phyloP scores from a whole-genome alignment of 2,797 vertebrate species.

The Chanos chanos region DNA sequence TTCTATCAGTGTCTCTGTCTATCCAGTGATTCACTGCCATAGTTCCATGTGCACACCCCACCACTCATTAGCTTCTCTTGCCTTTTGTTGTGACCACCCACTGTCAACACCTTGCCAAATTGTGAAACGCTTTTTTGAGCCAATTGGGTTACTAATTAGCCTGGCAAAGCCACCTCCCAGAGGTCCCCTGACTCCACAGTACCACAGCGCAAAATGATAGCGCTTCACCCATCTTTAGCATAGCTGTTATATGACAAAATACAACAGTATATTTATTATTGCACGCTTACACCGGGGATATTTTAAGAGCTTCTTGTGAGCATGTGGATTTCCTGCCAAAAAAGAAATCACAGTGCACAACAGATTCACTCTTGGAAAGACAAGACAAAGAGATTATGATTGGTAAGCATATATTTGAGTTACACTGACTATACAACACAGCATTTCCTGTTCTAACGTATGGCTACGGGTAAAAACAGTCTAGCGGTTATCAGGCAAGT shows the following conservation, averaged over 20 bases:
- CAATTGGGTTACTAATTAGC: slow-evolving; percentile 63
- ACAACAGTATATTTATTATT: slow-evolving; percentile 7
- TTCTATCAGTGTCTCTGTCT: slow-evolving; percentile 17
- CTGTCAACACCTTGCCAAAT: slow-evolving; percentile 52
- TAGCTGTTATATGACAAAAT: slow-evolving; percentile 28
- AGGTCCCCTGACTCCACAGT: slow-evolving; percentile 35
- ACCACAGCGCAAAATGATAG: slow-evolving; percentile 18
- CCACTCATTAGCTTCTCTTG: slow-evolving; percentile 46
- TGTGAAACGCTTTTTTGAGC: slow-evolving; percentile 52
- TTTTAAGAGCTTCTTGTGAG: slow-evolving; percentile 29
- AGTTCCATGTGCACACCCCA: slow-evolving; percentile 39
- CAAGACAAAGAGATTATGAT: too few species aligned
- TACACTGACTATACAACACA: too few species aligned
- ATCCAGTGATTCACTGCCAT: slow-evolving; percentile 25
- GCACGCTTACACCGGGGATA: slow-evolving; percentile 17
- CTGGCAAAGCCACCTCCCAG: slow-evolving; percentile 48
- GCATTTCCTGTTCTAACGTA: too few species aligned
- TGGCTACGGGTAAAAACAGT: too few species aligned
- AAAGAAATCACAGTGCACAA: too few species aligned
- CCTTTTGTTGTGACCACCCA: slow-evolving; percentile 45
- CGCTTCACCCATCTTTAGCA: slow-evolving; percentile 27
- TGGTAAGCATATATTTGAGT: too few species aligned
- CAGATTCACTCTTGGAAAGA: too few species aligned
- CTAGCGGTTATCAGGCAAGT: too few species aligned
- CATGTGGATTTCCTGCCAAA: too few species aligned